These are phyloP conservation scores for Urocynchramus pylzowi DNA, from an alignment of 2,113 vertebrate species.

Conservation along the genomic window DNA sequence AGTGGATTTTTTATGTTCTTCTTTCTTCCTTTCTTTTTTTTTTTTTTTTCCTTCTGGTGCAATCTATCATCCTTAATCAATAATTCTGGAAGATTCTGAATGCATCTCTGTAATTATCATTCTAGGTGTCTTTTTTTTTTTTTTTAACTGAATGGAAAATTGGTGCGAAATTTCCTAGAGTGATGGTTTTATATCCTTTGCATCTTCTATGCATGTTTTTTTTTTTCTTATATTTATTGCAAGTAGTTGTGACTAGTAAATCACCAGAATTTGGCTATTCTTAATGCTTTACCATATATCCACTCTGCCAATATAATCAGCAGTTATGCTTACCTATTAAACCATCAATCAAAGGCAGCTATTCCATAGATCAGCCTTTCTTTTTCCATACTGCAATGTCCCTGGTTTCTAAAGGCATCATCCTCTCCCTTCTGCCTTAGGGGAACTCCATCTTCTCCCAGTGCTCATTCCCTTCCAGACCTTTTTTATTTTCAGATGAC, in stretches of 20 bases:
- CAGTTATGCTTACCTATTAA: background rate
- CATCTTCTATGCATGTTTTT: background rate
- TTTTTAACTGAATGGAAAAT: background rate
- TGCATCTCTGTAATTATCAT: background rate
- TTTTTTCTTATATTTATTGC: background rate
- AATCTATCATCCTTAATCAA: background rate
- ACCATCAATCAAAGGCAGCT: background rate
- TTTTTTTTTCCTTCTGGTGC: background rate
- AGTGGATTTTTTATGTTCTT: background rate
- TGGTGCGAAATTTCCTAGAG: background rate
- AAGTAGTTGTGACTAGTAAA: background rate
- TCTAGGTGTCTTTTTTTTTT: background rate
- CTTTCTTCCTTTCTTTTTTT: background rate
- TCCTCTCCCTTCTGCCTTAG: background rate
- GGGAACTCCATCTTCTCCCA: background rate
- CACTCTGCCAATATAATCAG: background rate
- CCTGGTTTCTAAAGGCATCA: background rate
- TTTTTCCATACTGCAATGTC: background rate
- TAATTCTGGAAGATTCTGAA: background rate
- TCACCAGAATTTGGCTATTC: background rate
- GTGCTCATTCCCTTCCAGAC: background rate
- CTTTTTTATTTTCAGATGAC: background rate
- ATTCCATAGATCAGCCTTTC: background rate
- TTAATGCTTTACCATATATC: background rate
- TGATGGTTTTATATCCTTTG: background rate